Evolutionary conservation across 1,140 invertebrate species (phyloP), one percentile per base, ranked within the genome.

Genomic region (Bombus balteatus): DNA sequence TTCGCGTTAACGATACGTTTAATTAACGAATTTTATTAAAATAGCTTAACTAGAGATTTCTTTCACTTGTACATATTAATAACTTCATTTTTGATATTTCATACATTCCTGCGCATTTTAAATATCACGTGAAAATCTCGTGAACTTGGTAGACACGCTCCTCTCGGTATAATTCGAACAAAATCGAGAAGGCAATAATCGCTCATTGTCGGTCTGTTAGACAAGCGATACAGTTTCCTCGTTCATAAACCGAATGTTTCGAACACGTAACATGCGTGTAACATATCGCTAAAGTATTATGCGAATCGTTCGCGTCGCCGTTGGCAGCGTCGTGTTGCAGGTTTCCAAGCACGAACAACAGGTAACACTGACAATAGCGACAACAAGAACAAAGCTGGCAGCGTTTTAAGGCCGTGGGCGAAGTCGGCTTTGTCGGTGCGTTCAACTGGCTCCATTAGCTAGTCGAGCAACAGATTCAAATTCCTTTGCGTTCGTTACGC

Each of bases 401-500:
- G 34, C 65, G 65, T 72, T 73, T 73, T 41, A 39, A 39, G 12
- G 22, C 37, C 37, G 34, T 59, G 37, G 13, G 34, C 57, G 39
- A 66, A 59, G 57, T 34, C 39, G 39, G 25, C 59, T 82, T 75
- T 75, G 57, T 82, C 80, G 80, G 79, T 28, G 12, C 18, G 32
- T 18, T 34, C 34, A 28, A 41, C 25, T 13, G 53, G 37, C 76
- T 78, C 76, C 57, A 62, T 77, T 62, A 41, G 53, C 59, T 4
- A 6, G 18, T 65, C 39, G 41, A 34, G 65, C 43, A 32, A 12
- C 32, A 53, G 66, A 81, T 78, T 66, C 43, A 57, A 81, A 59
- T 41, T 53, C 57, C 34, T 25, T 37, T 12, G 12, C 68, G 43
- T 71, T 53, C 34, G 66, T 71, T 81, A 47, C 66, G 62, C 37